These are phyloP conservation scores for Drosophila elegans DNA, from an alignment of 1,140 invertebrate species.

Conservation along the genomic window DNA sequence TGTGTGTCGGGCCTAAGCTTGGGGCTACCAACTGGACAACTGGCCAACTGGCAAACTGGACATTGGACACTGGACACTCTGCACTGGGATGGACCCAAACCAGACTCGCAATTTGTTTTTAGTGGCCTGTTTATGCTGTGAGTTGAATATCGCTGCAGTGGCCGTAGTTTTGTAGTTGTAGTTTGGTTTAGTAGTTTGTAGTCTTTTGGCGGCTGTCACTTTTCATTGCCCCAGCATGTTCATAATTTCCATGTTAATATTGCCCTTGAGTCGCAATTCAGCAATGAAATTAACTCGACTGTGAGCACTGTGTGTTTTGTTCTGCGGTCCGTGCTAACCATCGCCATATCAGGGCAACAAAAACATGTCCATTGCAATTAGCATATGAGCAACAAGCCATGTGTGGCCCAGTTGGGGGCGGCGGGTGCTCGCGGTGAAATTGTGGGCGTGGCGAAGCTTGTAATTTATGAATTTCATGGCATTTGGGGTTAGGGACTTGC, in stretches of 20 bases:
- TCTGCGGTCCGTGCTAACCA: slow-evolving; percentile 17
- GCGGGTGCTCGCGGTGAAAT: slow-evolving; percentile 16
- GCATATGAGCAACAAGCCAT: slow-evolving; percentile 44
- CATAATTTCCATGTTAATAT: slow-evolving; percentile 82
- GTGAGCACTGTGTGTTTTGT: slow-evolving; percentile 37
- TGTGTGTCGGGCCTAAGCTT: slow-evolving; percentile 41
- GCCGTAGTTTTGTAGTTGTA: slow-evolving; percentile 8
- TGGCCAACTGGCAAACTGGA: slow-evolving; percentile 5
- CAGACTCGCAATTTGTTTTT: slow-evolving; percentile 59
- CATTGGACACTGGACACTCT: slow-evolving; percentile 6
- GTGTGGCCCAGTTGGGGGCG: slow-evolving; percentile 14
- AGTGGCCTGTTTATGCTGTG: slow-evolving; percentile 61
- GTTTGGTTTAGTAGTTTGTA: slow-evolving; percentile 46
- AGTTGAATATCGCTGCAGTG: slow-evolving; percentile 32
- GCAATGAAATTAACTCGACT: slow-evolving; percentile 72
- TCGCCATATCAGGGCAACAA: slow-evolving; percentile 9
- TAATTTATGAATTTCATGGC: slow-evolving; percentile 57
- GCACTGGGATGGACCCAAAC: slow-evolving; percentile 12
- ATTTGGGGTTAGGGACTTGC: slow-evolving; percentile 42
- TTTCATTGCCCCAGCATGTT: slow-evolving; percentile 63
- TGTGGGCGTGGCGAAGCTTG: slow-evolving; percentile 38
- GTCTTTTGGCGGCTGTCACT: slow-evolving; percentile 64
- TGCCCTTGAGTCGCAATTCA: slow-evolving; percentile 81
- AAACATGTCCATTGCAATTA: slow-evolving; percentile 71
- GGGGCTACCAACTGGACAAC: slow-evolving; percentile 10